Percentiles rank a stretch among this genome's conserved stretches.
These are phyloP conservation scores for Thalassophryne amazonica DNA, from an alignment of 2,797 vertebrate species.

Conservation along the genomic window DNA sequence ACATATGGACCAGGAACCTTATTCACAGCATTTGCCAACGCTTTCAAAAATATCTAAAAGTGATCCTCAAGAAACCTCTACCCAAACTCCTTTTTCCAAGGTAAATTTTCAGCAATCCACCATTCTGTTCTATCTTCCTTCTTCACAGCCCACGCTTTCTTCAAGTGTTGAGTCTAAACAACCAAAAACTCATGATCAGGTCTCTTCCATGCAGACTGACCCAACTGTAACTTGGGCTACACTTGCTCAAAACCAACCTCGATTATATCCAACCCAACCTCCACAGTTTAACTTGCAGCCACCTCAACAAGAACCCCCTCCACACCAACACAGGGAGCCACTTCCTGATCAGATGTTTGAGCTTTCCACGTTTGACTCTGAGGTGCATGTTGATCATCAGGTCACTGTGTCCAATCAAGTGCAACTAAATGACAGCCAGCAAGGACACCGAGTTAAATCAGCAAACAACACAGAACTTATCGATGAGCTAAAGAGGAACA, in stretches of 20 bases:
- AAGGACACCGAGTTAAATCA: conserved; percentile 23
- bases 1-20: not conserved
- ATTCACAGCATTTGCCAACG: not conserved
- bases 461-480: conserved; percentile 50
- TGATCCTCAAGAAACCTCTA: not conserved
- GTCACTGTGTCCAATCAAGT: conserved; percentile 25
- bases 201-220: not conserved
- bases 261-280: conserved; percentile 8
- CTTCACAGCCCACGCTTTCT: not conserved
- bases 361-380: not conserved
- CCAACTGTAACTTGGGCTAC: not conserved
- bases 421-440: conserved; percentile 44
- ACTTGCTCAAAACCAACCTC: conserved; percentile 7
- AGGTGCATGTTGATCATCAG: conserved; percentile 10
- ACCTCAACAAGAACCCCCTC: not conserved
- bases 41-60: conserved; percentile 1
- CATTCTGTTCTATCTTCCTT: not conserved
- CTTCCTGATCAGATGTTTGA: conserved; percentile 1
- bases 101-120: conserved; percentile 21
- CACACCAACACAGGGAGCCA: not conserved
- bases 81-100: conserved; percentile 24
- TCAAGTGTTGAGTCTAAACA: not conserved
- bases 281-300: not conserved
- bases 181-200: not conserved
- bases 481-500: conserved; percentile 69